Conservation (phyloP, 2,888 invertebrate genomes). For the Fabriciana adippe region DNA sequence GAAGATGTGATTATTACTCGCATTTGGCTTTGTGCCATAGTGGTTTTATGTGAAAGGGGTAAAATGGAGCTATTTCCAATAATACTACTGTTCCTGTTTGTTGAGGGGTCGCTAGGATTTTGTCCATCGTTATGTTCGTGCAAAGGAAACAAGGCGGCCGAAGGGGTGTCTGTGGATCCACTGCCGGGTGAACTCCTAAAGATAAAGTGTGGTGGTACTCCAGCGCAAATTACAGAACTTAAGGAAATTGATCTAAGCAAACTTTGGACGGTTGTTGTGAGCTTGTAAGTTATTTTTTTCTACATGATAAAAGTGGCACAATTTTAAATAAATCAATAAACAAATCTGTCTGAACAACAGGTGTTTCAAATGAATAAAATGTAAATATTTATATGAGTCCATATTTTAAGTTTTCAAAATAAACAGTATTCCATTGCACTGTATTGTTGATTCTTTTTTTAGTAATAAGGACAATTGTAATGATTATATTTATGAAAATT, state of each 20-base stretch:
- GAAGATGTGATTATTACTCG: slow-evolving; percentile 76
- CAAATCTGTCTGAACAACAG: slow-evolving; percentile 25
- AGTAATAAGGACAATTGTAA: no score
- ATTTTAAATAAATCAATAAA: slow-evolving; percentile 22
- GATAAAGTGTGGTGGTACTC: slow-evolving; percentile 84
- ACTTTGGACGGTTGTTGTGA: slow-evolving; percentile 83
- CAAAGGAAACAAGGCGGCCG: slow-evolving; percentile 81
- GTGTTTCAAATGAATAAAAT: slow-evolving; percentile 14
- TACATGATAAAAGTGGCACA: not conserved
- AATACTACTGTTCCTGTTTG: slow-evolving; percentile 55
- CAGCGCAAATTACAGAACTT: slow-evolving; percentile 82
- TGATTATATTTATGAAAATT: no score
- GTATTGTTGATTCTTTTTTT: no score
- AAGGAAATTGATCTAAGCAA: slow-evolving; percentile 84
- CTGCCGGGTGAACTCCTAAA: slow-evolving; percentile 82
- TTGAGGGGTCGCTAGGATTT: slow-evolving; percentile 54
- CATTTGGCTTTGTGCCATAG: slow-evolving; percentile 79
- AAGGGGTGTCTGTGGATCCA: slow-evolving; percentile 75
- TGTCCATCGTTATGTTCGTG: slow-evolving; percentile 80
- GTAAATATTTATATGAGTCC: slow-evolving; percentile 13
- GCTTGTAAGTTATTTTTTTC: slow-evolving; percentile 82
- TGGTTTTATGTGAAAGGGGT: slow-evolving; percentile 62
- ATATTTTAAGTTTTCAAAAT: slow-evolving; percentile 2
- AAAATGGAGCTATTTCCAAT: slow-evolving; percentile 64
- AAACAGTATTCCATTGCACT: not conserved